Evolutionary conservation across 2,113 vertebrate species (phyloP).

Genomic region (Brachypteracias leptosomus): DNA sequence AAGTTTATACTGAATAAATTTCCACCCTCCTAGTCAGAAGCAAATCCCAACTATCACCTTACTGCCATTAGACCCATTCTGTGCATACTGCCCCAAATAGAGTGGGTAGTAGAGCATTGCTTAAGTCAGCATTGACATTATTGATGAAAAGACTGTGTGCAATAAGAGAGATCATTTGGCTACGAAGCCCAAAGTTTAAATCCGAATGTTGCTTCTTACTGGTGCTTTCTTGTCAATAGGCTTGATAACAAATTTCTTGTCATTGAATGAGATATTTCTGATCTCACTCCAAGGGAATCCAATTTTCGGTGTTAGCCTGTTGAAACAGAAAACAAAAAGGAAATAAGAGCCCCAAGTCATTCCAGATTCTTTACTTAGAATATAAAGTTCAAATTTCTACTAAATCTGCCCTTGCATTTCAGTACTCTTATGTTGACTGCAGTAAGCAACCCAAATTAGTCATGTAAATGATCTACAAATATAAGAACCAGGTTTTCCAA

Average conservation of each 20-base stretch:
- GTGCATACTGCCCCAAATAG: not conserved
- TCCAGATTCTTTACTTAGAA: not conserved
- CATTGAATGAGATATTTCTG: slow-evolving; percentile 97
- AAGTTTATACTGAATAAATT: not conserved
- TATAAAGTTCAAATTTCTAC: not conserved
- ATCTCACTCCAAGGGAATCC: slow-evolving; percentile 99
- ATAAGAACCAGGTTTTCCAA: not conserved
- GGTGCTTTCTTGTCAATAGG: slow-evolving; percentile 97
- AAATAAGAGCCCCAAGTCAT: not conserved
- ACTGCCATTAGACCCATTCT: not conserved
- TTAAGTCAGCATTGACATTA: not conserved
- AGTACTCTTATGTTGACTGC: not conserved
- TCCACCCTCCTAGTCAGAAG: not conserved
- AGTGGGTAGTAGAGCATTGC: not conserved
- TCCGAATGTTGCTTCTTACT: slow-evolving; percentile 73
- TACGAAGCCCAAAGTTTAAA: not conserved
- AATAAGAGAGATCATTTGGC: not conserved
- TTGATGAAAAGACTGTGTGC: not conserved
- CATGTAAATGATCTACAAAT: not conserved
- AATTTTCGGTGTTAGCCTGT: slow-evolving; percentile 95
- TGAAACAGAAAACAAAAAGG: slow-evolving; percentile 24
- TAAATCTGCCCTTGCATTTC: not conserved
- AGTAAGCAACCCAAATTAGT: not conserved
- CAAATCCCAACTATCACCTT: not conserved
- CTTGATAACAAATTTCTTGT: slow-evolving; percentile 99